Conservation (phyloP, 2,797 vertebrate genomes). For the Brachyrhaphis roseni region DNA sequence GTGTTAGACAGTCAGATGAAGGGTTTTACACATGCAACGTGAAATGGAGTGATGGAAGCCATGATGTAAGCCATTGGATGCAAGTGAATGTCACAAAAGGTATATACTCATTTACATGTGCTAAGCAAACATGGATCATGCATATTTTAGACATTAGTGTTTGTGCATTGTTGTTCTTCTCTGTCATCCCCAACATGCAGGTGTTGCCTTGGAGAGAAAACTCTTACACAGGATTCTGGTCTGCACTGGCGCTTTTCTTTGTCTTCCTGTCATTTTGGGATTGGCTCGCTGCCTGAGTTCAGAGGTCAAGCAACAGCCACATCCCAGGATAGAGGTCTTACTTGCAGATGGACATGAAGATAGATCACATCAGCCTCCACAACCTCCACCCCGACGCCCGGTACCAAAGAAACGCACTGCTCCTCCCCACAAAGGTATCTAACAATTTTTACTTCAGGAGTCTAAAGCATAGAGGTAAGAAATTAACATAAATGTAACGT, state of each 20-base stretch:
- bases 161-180: background rate
- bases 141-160: background rate
- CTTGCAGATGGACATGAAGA: conserved; percentile 7
- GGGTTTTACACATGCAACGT: conserved; percentile 66
- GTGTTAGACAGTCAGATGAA: conserved; percentile 50
- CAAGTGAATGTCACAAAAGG: conserved; percentile 60
- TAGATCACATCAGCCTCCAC: conserved; percentile 10
- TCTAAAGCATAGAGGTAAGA: background rate
- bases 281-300: conserved; percentile 57
- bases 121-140: background rate
- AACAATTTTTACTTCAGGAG: background rate
- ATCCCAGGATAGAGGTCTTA: conserved; percentile 21
- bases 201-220: conserved; percentile 37
- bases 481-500: no score
- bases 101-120: conserved; percentile 10
- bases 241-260: conserved; percentile 50
- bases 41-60: background rate
- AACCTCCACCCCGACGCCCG: conserved; percentile 30
- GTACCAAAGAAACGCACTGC: conserved; percentile 18
- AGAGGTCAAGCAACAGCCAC: conserved; percentile 37
- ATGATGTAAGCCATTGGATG: conserved; percentile 49
- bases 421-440: conserved; percentile 35
- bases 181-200: conserved; percentile 14
- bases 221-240: conserved; percentile 57
- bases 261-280: conserved; percentile 59